phyloP scores from a whole-genome alignment of 2,113 vertebrate genomes.

The Vulpes ferrilata region DNA sequence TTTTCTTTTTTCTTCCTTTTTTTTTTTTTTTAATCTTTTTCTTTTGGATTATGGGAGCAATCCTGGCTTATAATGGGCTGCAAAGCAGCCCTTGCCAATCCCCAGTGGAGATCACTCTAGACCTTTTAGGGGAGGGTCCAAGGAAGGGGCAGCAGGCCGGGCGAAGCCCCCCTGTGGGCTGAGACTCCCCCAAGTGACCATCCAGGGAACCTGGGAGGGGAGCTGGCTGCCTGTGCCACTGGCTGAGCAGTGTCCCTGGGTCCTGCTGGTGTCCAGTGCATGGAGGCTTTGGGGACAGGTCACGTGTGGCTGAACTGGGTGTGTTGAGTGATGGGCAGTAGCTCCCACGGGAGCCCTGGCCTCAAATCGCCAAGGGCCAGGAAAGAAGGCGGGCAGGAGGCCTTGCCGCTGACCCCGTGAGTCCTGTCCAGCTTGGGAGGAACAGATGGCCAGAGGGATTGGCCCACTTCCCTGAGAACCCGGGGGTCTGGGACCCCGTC shows the following conservation, averaged over 20 bases:
- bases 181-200: not conserved
- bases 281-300: not conserved
- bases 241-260: not conserved
- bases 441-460: not conserved
- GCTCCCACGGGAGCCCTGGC: not conserved
- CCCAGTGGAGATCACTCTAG: not conserved
- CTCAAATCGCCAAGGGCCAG: not conserved
- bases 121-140: not conserved
- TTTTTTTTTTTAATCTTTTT: not conserved
- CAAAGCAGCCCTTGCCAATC: no score
- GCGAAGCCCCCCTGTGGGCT: not conserved
- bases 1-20: not conserved
- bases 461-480: not conserved
- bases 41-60: not conserved
- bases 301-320: not conserved
- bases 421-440: not conserved
- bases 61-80: not conserved
- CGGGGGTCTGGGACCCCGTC: not conserved
- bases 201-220: not conserved
- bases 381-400: not conserved
- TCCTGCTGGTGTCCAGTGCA: not conserved
- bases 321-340: rapidly evolving
- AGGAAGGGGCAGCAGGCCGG: rapidly evolving
- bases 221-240: not conserved
- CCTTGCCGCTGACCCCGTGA: not conserved